Percentiles rank a stretch among this genome's conserved stretches.
Conservation (phyloP, 2,888 invertebrate genomes). For the Dichetophora obliterata region DNA sequence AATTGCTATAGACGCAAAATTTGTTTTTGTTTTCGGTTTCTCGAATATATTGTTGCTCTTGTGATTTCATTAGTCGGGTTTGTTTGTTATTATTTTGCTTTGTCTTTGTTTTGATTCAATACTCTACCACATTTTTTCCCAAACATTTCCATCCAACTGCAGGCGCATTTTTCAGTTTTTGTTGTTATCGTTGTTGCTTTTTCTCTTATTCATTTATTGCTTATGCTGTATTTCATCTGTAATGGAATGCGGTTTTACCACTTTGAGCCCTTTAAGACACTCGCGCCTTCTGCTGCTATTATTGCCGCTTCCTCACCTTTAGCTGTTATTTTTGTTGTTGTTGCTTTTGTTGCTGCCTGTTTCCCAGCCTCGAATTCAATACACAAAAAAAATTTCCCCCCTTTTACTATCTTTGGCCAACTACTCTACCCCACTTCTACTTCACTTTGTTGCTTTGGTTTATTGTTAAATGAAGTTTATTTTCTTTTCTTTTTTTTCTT, state of each 20-base stretch:
- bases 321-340: background rate
- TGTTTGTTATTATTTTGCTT: background rate
- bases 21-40: background rate
- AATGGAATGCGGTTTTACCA: constrained; percentile 44
- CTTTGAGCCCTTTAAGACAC: constrained; percentile 34
- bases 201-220: background rate
- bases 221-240: constrained; percentile 36
- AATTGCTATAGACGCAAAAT: background rate
- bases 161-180: background rate
- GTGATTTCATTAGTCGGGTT: background rate
- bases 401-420: no score
- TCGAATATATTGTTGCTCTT: background rate
- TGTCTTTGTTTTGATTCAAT: background rate
- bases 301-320: constrained; percentile 13
- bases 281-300: background rate
- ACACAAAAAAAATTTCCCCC: background rate
- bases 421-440: background rate
- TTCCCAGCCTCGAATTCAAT: background rate
- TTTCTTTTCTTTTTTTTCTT: background rate
- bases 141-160: background rate
- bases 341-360: background rate
- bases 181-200: background rate
- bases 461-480: background rate
- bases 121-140: background rate
- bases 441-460: constrained; percentile 3